Evolutionary conservation across 2,888 invertebrate species (phyloP).

Genomic region (Quadriops clusia): DNA sequence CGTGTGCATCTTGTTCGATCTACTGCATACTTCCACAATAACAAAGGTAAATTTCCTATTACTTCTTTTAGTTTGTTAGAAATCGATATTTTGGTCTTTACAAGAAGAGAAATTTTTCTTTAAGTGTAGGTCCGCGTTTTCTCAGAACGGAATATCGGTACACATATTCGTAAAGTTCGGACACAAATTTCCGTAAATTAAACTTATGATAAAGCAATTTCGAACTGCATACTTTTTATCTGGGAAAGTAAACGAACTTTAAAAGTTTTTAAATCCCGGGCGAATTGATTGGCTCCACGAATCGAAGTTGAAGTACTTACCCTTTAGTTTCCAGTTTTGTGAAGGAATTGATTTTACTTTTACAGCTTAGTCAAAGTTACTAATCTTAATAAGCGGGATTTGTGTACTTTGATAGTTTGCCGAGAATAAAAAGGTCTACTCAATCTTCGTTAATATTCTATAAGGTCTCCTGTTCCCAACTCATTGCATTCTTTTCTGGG

Average conservation of each 20-base stretch:
- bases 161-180: too few relatives aligned
- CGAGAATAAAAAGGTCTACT: constrained; percentile 8
- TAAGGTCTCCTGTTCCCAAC: constrained; percentile 14
- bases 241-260: constrained; percentile 16
- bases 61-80: too few relatives aligned
- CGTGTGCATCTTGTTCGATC: constrained; percentile 81
- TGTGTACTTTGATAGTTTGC: constrained; percentile 11
- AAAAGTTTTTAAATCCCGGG: constrained; percentile 27
- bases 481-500: constrained; percentile 17
- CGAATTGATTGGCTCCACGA: constrained; percentile 31
- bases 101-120: too few relatives aligned
- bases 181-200: constrained; percentile 17
- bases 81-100: too few relatives aligned
- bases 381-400: constrained; percentile 7
- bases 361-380: neutral
- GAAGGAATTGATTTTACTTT: constrained; percentile 7
- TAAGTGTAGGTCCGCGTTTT: too few relatives aligned
- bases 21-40: constrained; percentile 42
- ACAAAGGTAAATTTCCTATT: constrained; percentile 23
- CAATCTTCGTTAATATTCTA: constrained; percentile 16
- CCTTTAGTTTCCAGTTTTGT: constrained; percentile 18
- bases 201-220: constrained; percentile 19
- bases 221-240: constrained; percentile 16
- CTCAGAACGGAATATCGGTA: too few relatives aligned
- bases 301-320: constrained; percentile 29